phyloP scores from a whole-genome alignment of 2,888 invertebrate genomes.

The Temnothorax ravouxi region DNA sequence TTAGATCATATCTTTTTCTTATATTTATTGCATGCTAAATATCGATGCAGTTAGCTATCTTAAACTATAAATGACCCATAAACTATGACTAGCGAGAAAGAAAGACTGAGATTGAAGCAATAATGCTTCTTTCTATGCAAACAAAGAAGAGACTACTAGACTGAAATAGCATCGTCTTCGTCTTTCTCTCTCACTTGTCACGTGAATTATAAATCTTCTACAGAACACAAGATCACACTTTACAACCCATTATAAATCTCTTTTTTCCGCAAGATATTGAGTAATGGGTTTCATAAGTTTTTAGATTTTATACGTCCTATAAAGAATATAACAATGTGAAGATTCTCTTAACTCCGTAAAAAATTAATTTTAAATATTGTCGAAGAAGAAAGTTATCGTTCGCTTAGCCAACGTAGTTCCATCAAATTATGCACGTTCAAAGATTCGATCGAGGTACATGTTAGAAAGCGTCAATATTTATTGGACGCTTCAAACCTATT shows the following conservation, averaged over 20 bases:
- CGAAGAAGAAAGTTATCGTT: not conserved
- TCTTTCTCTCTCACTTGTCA: slow-evolving; percentile 19
- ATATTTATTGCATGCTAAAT: not conserved
- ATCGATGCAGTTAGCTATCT: not conserved
- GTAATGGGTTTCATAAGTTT: not conserved
- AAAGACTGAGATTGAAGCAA: slow-evolving; percentile 31
- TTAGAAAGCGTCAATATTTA: not conserved
- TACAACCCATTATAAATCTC: not conserved
- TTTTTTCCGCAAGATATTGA: not conserved
- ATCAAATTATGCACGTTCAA: not conserved
- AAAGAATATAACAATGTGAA: not conserved
- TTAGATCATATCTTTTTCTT: not conserved
- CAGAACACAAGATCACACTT: not conserved
- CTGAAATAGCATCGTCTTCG: slow-evolving; percentile 7
- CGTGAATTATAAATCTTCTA: not conserved
- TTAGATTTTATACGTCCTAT: not conserved
- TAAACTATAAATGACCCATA: slow-evolving; percentile 14
- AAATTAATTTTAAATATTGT: not conserved
- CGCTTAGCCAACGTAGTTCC: not conserved
- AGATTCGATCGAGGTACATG: not conserved
- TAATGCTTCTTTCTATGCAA: slow-evolving; percentile 24
- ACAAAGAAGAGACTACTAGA: slow-evolving; percentile 11
- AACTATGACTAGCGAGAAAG: slow-evolving; percentile 14
- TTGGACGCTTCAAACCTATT: not conserved
- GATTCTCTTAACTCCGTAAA: not conserved